Evolutionary conservation across 2,888 invertebrate species (phyloP).

Genomic region (Poecilus cupreus): DNA sequence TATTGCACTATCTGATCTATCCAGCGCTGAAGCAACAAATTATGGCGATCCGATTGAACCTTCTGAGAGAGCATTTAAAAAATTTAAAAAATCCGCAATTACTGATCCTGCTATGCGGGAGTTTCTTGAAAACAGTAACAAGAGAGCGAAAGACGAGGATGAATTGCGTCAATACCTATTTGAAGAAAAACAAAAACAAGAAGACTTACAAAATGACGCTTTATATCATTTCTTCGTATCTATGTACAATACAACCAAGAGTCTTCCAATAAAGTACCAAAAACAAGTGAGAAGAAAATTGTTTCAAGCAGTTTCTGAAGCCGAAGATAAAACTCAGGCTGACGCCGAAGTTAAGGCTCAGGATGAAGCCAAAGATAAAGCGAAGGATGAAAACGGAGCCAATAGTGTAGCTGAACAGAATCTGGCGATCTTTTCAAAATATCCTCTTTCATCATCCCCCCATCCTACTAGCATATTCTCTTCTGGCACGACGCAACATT

Average conservation of each 20-base stretch:
- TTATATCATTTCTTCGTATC: background rate
- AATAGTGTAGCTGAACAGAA: background rate
- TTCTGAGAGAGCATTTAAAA: background rate
- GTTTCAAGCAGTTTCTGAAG: background rate
- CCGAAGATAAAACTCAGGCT: background rate
- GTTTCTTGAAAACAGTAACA: background rate
- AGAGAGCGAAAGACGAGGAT: background rate
- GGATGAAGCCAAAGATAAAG: no score
- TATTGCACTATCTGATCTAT: background rate
- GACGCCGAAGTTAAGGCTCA: no score
- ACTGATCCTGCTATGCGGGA: background rate
- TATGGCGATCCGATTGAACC: background rate
- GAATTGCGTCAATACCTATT: background rate
- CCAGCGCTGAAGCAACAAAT: background rate
- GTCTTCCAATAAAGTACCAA: background rate
- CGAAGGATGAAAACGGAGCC: no score
- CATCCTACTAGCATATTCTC: background rate
- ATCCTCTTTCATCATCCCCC: background rate
- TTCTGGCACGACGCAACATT: background rate
- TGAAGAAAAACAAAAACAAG: background rate
- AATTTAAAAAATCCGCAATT: background rate
- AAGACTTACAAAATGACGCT: background rate
- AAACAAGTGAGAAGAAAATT: background rate
- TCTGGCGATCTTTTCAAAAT: background rate
- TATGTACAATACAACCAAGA: background rate